These are phyloP conservation scores for Indicator maculatus DNA, from an alignment of 2,113 vertebrate genomes.

Conservation along the genomic window DNA sequence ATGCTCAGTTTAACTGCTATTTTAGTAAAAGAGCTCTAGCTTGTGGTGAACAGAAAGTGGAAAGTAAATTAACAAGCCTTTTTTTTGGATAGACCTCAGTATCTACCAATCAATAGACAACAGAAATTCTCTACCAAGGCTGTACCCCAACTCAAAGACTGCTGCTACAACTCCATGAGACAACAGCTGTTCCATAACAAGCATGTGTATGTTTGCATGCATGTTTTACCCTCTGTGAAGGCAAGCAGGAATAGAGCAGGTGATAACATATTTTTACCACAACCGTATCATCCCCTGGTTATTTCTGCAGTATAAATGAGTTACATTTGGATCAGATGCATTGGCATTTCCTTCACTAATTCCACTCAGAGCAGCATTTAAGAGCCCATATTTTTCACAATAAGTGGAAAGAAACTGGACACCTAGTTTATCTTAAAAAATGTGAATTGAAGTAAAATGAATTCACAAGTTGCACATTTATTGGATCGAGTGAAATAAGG, in stretches of 20 bases:
- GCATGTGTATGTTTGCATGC: background rate
- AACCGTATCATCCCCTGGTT: background rate
- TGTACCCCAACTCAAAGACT: background rate
- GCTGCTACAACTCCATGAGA: background rate
- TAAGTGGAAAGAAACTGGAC: background rate
- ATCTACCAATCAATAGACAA: background rate
- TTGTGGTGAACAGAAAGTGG: conserved; percentile 12
- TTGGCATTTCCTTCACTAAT: background rate
- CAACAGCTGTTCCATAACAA: background rate
- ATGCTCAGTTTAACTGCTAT: background rate
- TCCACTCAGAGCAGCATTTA: background rate
- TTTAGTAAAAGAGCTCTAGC: conserved; percentile 4
- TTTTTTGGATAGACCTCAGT: background rate
- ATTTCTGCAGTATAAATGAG: background rate
- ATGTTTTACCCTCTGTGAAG: background rate
- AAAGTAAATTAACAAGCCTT: background rate
- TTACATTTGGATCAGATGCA: background rate
- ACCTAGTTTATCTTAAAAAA: background rate
- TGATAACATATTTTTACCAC: background rate
- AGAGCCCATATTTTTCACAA: background rate
- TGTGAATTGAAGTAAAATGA: background rate
- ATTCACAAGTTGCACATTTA: conserved; percentile 3
- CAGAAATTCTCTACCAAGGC: background rate
- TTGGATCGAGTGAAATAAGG: conserved; percentile 8
- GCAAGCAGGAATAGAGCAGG: background rate